Percentiles rank a stretch among this genome's conserved stretches.
Conservation (phyloP, 2,888 invertebrate species). For the Bellardia pandia region DNA sequence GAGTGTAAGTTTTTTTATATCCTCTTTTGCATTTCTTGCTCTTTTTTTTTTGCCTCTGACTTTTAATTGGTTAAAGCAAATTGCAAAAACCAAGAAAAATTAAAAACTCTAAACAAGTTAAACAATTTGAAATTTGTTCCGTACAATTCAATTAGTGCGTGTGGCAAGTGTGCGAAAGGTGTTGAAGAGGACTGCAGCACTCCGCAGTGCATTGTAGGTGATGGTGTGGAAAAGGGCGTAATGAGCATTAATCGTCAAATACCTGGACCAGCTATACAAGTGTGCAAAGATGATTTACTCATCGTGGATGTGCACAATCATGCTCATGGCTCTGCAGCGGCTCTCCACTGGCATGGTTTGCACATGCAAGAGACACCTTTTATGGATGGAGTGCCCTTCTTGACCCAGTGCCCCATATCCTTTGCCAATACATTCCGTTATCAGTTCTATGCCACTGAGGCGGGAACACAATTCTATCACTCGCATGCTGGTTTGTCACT, state of each 20-base stretch:
- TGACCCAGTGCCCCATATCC: conserved; percentile 92
- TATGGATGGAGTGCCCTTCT: conserved; percentile 93
- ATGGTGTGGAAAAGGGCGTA: conserved; percentile 84
- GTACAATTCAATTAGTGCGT: conserved; percentile 81
- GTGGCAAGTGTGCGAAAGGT: conserved; percentile 84
- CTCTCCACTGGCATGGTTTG: conserved; percentile 95
- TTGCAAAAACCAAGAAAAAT: conserved; percentile 23
- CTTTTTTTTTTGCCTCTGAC: not conserved
- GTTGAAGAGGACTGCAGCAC: conserved; percentile 82
- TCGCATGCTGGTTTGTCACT: conserved; percentile 85
- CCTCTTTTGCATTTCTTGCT: conserved; percentile 22
- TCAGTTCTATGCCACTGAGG: conserved; percentile 88
- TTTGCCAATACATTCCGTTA: conserved; percentile 89
- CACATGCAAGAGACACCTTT: conserved; percentile 90
- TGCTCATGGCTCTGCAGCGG: conserved; percentile 90
- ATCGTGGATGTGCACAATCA: conserved; percentile 92
- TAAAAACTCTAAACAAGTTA: conserved; percentile 32
- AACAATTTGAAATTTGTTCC: conserved; percentile 10
- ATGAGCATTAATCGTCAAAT: conserved; percentile 84
- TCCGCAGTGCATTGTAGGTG: conserved; percentile 85
- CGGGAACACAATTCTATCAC: conserved; percentile 93
- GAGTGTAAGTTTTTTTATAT: conserved; percentile 79
- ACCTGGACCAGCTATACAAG: conserved; percentile 86
- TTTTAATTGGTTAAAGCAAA: conserved; percentile 9
- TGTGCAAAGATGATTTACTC: conserved; percentile 91